Base-by-base conservation (phyloP, 1,140 invertebrate species). In the Halesus radiatus region DNA sequence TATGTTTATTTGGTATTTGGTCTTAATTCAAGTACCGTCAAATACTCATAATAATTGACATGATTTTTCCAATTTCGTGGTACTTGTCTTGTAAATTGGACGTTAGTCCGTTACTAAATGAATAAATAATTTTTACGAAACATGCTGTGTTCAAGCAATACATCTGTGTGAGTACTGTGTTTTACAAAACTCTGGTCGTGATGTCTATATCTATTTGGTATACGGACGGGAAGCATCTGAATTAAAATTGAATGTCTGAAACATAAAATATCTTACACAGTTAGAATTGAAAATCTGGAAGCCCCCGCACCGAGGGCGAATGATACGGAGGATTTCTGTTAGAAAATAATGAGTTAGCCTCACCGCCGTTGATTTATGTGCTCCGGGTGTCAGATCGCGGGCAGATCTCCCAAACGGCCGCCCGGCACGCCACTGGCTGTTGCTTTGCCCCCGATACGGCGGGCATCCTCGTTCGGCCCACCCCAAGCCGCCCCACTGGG, bases 291-390 rank as follows among this genome's bases (percentile, higher is more conserved):
- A 18, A 22, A 22, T 56, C 54, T n/a, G 54, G 54, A 70, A 70
- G 26, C 66, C 16, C 66, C 0, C 26, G 37, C 29, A 70, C 66
- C 23, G 50, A 1, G 15, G 32, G 72, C 29, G 60, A 23, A 66
- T 76, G 74, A 76, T 50, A 66, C 45, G 50, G 75, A 77, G 60
- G 60, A 66, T 22, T 45, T 22, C 75, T 32, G 75, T 13, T 56
- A 58, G 29, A 45, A 77, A 77, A 66, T 77, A 77, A 77, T 77
- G 75, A 77, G 74, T 76, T 60, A 54, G 75, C 75, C 45, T 66
- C 32, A 53, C 45, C 75, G 45, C 72, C 7, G 56, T 29, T 77
- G 75, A 77, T 77, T 77, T 77, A 77, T 50, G 32, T 20, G 23
- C 56, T n/a, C 32, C 56, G 32, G 29, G 53, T 60, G 56, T 60